Evolutionary conservation across 2,888 invertebrate species (phyloP).

Genomic region (Cheiracanthium punctorium): DNA sequence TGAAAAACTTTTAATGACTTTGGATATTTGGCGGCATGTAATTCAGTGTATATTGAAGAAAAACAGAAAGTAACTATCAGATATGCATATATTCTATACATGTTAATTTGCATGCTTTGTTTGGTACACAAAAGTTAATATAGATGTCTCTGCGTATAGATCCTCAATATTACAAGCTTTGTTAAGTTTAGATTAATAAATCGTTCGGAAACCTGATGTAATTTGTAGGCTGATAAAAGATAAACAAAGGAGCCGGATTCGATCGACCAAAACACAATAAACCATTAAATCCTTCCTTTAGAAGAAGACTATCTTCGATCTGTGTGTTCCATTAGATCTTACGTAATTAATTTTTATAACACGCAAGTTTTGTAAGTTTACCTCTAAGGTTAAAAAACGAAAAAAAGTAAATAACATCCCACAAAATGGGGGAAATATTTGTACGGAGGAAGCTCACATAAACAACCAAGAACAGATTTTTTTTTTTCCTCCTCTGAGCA

Average conservation of each 20-base stretch:
- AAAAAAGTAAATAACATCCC: background rate
- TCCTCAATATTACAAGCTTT: too few relatives aligned
- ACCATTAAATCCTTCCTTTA: background rate
- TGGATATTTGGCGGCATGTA: too few relatives aligned
- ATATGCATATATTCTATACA: too few relatives aligned
- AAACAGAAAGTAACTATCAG: too few relatives aligned
- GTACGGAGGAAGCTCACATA: background rate
- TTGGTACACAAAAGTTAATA: too few relatives aligned
- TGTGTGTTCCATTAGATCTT: constrained; percentile 38
- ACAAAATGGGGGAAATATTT: background rate
- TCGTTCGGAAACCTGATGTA: background rate
- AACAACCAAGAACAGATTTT: background rate
- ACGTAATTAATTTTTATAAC: constrained; percentile 34
- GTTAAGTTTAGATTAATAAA: background rate
- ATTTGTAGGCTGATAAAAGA: constrained; percentile 4
- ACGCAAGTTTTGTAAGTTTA: background rate
- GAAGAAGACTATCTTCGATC: background rate
- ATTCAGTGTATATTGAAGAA: too few relatives aligned
- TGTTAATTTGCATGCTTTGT: too few relatives aligned
- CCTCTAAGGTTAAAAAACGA: too few relatives aligned
- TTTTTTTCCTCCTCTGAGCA: background rate
- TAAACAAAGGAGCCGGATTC: background rate
- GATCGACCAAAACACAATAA: background rate
- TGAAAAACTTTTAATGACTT: too few relatives aligned
- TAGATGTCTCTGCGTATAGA: too few relatives aligned